A percentile compares a stretch with the other conserved stretches of the same genome.
Conservation (phyloP, 2,113 vertebrate genomes). For the Sterrhoptilus dennistouni region DNA sequence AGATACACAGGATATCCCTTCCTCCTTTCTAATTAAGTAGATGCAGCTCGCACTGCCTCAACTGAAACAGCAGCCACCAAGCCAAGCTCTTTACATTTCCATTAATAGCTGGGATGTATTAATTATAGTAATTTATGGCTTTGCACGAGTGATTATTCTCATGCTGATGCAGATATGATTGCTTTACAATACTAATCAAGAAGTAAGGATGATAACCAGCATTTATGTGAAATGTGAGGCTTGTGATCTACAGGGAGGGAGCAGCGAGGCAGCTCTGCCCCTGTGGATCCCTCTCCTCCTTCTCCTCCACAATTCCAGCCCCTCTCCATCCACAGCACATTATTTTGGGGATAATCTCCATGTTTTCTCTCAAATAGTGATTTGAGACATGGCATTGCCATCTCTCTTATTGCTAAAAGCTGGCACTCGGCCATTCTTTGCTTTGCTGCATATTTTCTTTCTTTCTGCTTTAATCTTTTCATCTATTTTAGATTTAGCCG, state of each 20-base stretch:
- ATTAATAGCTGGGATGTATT: neutral
- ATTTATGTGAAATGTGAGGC: neutral
- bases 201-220: neutral
- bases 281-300: fast-evolving
- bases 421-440: neutral
- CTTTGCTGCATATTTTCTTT: neutral
- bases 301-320: neutral
- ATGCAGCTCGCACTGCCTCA: neutral
- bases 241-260: neutral
- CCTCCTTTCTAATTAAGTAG: neutral
- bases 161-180: neutral
- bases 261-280: neutral
- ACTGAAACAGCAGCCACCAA: neutral
- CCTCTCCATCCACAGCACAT: neutral
- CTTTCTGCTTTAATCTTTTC: slow-evolving; percentile 9
- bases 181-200: neutral
- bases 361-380: neutral
- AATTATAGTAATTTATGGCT: neutral
- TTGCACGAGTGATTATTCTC: neutral
- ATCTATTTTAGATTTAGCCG: neutral
- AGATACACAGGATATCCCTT: neutral
- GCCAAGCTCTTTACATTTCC: neutral
- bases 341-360: neutral
- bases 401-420: neutral
- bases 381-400: neutral